phyloP scores from a whole-genome alignment of 2,888 invertebrate species.

The Lithosia quadra region DNA sequence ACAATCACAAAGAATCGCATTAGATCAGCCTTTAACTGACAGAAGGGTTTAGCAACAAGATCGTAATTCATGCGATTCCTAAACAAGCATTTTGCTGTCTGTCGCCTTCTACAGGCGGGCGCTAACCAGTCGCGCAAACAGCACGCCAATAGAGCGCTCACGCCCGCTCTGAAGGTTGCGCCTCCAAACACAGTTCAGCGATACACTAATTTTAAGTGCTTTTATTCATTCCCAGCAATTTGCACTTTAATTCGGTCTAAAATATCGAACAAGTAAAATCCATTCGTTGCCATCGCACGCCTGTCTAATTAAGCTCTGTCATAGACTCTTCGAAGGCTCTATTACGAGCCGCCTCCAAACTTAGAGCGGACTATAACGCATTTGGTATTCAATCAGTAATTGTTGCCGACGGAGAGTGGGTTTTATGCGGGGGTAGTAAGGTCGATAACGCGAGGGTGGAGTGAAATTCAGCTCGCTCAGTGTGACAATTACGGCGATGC shows the following conservation, averaged over 20 bases:
- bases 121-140: conserved; percentile 65
- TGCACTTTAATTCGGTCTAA: conserved; percentile 67
- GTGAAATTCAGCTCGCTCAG: conserved; percentile 79
- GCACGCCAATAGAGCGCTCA: conserved; percentile 53
- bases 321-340: conserved; percentile 86
- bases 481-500: conserved; percentile 86
- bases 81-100: conserved; percentile 11
- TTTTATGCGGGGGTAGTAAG: conserved; percentile 77
- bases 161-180: conserved; percentile 47
- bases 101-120: conserved; percentile 38
- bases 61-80: conserved; percentile 18
- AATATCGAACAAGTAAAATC: conserved; percentile 85
- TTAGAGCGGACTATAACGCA: conserved; percentile 84
- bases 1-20: conserved; percentile 12
- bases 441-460: conserved; percentile 77
- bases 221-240: conserved; percentile 64
- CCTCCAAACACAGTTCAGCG: conserved; percentile 44
- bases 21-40: conserved; percentile 14
- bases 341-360: conserved; percentile 85
- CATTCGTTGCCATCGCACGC: conserved; percentile 83
- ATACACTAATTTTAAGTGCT: conserved; percentile 64
- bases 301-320: conserved; percentile 87
- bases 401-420: conserved; percentile 63
- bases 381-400: conserved; percentile 79
- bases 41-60: conserved; percentile 21